phyloP scores from a whole-genome alignment of 2,113 vertebrate species.

The Lepus americanus region DNA sequence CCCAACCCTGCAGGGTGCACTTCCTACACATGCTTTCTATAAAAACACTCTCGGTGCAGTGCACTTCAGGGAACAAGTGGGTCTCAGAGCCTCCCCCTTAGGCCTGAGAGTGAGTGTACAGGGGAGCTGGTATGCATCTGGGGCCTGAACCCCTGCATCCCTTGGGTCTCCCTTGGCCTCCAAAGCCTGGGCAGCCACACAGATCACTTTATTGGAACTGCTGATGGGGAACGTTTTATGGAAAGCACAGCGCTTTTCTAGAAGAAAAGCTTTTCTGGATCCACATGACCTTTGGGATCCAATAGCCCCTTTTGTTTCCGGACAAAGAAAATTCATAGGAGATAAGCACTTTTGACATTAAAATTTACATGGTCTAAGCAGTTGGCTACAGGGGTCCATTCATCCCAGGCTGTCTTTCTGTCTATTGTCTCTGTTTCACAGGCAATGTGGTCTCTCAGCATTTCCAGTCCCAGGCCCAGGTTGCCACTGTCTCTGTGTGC shows the following conservation, averaged over 20 bases:
- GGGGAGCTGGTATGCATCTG: not conserved
- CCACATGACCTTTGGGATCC: not conserved
- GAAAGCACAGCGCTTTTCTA: not conserved
- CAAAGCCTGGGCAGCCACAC: not conserved
- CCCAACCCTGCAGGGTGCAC: too few species aligned
- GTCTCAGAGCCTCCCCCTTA: not conserved
- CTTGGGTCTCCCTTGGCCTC: not conserved
- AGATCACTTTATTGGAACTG: not conserved
- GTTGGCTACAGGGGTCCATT: not conserved
- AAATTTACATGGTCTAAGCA: not conserved
- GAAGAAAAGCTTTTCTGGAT: constrained; percentile 7
- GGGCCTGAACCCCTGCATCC: fast-evolving
- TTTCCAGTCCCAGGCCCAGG: not conserved
- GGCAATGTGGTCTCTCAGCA: constrained; percentile 49
- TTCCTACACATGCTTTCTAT: too few species aligned
- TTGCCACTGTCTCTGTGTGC: not conserved
- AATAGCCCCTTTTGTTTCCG: constrained; percentile 53
- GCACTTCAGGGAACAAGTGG: not conserved
- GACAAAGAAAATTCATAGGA: constrained; percentile 28
- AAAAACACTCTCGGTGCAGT: too few species aligned
- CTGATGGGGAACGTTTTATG: not conserved
- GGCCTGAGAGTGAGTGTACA: not conserved
- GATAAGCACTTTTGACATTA: constrained; percentile 64
- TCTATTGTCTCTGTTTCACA: constrained; percentile 52
- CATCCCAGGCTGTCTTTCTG: not conserved